A percentile compares a stretch with the other conserved stretches of the same genome.
Conservation (phyloP, 2,888 invertebrate species). For the Eupeodes latifasciatus region DNA sequence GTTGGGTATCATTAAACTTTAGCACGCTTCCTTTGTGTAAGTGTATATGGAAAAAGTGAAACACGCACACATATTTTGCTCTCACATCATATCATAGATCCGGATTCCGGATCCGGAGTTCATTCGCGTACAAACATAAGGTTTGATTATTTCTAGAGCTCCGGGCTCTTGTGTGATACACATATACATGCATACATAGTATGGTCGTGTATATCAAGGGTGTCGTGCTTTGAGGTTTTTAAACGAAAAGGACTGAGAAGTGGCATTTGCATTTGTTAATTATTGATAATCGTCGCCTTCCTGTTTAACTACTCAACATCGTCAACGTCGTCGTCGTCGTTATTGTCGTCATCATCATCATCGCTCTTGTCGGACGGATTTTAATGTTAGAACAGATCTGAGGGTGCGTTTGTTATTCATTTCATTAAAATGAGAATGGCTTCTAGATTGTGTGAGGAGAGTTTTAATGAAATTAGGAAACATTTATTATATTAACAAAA, state of each 20-base stretch:
- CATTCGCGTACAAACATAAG: conserved; percentile 60
- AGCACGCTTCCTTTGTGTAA: conserved; percentile 3
- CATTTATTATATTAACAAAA: conserved; percentile 31
- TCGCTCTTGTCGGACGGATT: conserved; percentile 8
- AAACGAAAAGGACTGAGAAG: conserved; percentile 60
- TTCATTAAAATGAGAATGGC: not conserved
- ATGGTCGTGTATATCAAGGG: not conserved
- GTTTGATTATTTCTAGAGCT: conserved; percentile 16
- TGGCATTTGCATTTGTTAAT: conserved; percentile 74
- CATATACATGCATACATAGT: not conserved
- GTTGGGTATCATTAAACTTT: not conserved
- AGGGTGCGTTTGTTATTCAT: not conserved
- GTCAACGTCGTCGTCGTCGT: conserved; percentile 3
- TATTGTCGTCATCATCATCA: not conserved
- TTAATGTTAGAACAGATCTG: conserved; percentile 24
- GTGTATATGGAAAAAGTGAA: conserved; percentile 34
- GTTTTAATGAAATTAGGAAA: conserved; percentile 48
- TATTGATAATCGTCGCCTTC: conserved; percentile 74
- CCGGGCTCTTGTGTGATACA: not conserved
- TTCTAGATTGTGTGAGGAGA: not conserved
- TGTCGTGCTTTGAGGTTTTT: conserved; percentile 70
- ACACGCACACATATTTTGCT: conserved; percentile 67
- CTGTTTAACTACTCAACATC: conserved; percentile 55
- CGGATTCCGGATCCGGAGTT: conserved; percentile 55
- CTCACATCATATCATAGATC: conserved; percentile 61